A percentile compares a stretch with the other conserved stretches of the same genome.
Evolutionary conservation across 1,140 invertebrate species (phyloP).

Genomic region (Ericerus pela): DNA sequence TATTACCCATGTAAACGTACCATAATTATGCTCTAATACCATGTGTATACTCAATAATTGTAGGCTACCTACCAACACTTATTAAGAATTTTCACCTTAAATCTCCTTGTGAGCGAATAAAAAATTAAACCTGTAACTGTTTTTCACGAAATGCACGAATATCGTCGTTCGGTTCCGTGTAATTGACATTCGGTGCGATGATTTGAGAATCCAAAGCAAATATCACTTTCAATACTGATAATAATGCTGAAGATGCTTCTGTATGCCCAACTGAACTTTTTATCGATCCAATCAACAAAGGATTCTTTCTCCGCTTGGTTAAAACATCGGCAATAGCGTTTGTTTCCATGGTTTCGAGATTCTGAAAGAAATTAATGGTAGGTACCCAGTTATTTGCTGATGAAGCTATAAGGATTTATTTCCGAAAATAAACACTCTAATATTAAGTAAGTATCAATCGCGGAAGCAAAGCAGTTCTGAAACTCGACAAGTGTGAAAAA

Average conservation of each 20-base stretch:
- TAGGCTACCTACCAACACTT: no score
- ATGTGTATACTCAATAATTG: no score
- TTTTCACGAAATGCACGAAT: slow-evolving; percentile 35
- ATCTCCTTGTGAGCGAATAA: no score
- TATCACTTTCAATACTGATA: slow-evolving; percentile 39
- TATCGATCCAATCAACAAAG: slow-evolving; percentile 54
- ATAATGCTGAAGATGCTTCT: slow-evolving; percentile 47
- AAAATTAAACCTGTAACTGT: slow-evolving; percentile 17
- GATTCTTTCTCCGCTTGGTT: slow-evolving; percentile 28
- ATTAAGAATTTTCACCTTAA: no score
- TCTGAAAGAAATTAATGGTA: slow-evolving; percentile 11
- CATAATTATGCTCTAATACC: no score
- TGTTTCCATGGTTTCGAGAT: slow-evolving; percentile 21
- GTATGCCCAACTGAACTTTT: slow-evolving; percentile 65
- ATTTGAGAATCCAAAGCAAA: slow-evolving; percentile 21
- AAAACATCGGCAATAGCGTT: slow-evolving; percentile 20
- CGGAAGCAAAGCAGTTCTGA: no score
- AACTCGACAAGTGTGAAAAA: no score
- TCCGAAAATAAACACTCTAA: background rate
- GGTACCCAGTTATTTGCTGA: no score
- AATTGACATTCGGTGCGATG: slow-evolving; percentile 26
- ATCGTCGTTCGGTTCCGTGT: slow-evolving; percentile 29
- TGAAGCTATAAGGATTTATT: background rate
- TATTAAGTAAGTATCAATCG: no score
- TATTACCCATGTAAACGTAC: no score